These are phyloP conservation scores for Ictalurus furcatus DNA, from an alignment of 2,113 vertebrate genomes.

Conservation along the genomic window DNA sequence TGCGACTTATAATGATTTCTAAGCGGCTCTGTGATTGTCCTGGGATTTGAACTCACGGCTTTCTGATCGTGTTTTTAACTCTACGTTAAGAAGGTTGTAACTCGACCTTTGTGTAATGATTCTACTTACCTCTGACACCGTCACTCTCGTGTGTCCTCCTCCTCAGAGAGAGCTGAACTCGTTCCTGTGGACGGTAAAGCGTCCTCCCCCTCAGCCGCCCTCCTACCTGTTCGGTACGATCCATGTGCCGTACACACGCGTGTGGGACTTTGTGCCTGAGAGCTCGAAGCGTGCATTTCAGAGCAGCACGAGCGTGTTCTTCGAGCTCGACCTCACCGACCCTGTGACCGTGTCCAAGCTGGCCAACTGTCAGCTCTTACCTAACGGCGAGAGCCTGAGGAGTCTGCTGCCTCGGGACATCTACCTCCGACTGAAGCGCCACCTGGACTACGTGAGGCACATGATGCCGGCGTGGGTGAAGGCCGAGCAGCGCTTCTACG, in stretches of 20 bases:
- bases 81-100: not conserved
- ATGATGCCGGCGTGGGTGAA: conserved; percentile 99
- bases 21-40: not conserved
- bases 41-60: no score
- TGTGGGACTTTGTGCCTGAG: conserved; percentile 94
- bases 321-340: conserved; percentile 94
- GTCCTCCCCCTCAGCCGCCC: conserved; percentile 82
- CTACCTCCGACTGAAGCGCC: conserved; percentile 93
- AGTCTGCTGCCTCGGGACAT: conserved; percentile 88
- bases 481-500: conserved; percentile 89
- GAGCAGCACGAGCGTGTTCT: conserved; percentile 86
- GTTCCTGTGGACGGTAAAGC: conserved; percentile 90
- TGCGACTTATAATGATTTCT: no score
- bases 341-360: conserved; percentile 93
- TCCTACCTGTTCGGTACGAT: conserved; percentile 97
- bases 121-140: not conserved
- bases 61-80: not conserved
- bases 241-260: conserved; percentile 94
- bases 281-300: conserved; percentile 92
- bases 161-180: conserved; percentile 91
- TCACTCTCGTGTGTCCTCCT: not conserved
- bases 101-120: not conserved
- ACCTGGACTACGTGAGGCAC: conserved; percentile 95
- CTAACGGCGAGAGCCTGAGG: conserved; percentile 92
- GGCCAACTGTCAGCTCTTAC: conserved; percentile 94